Conservation (phyloP, 2,113 vertebrate species). For the Cyphomyrus discorhynchus region DNA sequence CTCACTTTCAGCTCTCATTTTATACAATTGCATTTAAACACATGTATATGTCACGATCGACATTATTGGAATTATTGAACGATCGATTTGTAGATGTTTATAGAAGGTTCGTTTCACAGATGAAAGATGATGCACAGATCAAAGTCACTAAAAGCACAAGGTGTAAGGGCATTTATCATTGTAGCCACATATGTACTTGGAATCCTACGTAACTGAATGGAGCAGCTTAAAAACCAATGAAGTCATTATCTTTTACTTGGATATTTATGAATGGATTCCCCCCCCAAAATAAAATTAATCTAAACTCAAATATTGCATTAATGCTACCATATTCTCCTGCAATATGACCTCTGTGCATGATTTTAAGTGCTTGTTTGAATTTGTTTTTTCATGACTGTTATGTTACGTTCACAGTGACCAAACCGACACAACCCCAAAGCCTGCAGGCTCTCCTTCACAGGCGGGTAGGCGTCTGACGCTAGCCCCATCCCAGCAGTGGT, state of each 20-base stretch:
- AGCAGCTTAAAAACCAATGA: not conserved
- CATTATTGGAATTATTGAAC: not conserved
- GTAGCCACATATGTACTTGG: not conserved
- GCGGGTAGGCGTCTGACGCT: not conserved
- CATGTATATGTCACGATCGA: not conserved
- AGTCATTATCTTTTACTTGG: not conserved
- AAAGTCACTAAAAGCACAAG: not conserved
- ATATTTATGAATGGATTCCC: not conserved
- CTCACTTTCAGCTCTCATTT: not conserved
- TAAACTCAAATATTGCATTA: not conserved
- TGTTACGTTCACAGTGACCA: not conserved
- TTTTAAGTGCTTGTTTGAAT: not conserved
- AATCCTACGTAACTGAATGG: not conserved
- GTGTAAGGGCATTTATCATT: not conserved
- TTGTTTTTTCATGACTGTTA: not conserved
- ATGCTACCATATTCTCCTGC: not conserved
- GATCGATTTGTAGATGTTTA: not conserved
- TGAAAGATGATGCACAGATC: not conserved
- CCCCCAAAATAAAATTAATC: not conserved
- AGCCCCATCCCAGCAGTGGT: not conserved
- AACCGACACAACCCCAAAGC: not conserved
- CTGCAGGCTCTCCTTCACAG: not conserved
- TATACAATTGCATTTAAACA: not conserved
- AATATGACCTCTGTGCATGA: not conserved
- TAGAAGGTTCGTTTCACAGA: not conserved